Percentiles rank a stretch among this genome's conserved stretches.
Evolutionary conservation across 2,797 vertebrate species (phyloP).

Genomic region (Pterois miles): DNA sequence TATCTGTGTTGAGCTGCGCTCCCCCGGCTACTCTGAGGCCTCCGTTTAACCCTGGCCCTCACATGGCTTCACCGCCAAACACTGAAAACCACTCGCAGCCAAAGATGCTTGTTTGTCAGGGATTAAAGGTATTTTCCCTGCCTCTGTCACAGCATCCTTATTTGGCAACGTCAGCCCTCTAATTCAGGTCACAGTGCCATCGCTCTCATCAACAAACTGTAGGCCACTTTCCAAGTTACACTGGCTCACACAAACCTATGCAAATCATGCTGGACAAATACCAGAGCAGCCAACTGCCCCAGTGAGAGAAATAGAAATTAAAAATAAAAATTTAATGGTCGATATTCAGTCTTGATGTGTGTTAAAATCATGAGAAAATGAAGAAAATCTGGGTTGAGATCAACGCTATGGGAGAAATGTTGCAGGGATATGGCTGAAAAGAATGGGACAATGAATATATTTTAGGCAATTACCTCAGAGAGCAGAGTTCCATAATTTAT

Average conservation of each 20-base stretch:
- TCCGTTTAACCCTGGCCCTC: conserved; percentile 77
- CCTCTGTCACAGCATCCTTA: conserved; percentile 72
- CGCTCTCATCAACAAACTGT: conserved; percentile 72
- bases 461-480: conserved; percentile 84
- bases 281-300: conserved; percentile 49
- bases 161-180: conserved; percentile 69
- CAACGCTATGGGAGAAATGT: conserved; percentile 72
- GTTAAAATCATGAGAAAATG: conserved; percentile 46
- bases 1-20: conserved; percentile 84
- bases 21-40: conserved; percentile 74
- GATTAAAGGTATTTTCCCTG: conserved; percentile 79
- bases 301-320: conserved; percentile 39
- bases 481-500: conserved; percentile 82
- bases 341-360: neutral
- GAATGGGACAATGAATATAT: conserved; percentile 81
- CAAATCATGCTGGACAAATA: conserved; percentile 70
- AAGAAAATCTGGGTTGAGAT: conserved; percentile 65
- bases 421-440: conserved; percentile 69
- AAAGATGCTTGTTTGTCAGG: conserved; percentile 83
- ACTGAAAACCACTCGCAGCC: conserved; percentile 65
- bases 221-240: conserved; percentile 74
- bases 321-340: conserved; percentile 35
- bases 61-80: conserved; percentile 70
- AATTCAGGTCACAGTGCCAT: conserved; percentile 69
- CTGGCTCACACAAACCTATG: conserved; percentile 71